phyloP scores from a whole-genome alignment of 2,888 invertebrate genomes.

The Allophyes oxyacanthae region DNA sequence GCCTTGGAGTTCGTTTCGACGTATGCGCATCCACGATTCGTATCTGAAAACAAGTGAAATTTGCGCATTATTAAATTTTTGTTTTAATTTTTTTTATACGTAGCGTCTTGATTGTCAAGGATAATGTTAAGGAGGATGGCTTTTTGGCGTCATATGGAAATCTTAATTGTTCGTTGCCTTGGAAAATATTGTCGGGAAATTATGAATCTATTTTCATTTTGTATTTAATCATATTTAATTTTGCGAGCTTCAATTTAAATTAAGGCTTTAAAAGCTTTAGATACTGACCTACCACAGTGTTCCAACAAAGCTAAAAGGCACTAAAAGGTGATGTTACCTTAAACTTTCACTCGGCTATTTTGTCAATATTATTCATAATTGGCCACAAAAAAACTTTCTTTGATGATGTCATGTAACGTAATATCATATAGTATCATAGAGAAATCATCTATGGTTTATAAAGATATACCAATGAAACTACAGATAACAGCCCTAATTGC shows the following conservation, averaged over 20 bases:
- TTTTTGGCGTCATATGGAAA: background rate
- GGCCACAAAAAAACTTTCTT: slow-evolving; percentile 48
- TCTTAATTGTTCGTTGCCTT: background rate
- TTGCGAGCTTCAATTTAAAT: too few species aligned
- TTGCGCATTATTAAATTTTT: slow-evolving; percentile 25
- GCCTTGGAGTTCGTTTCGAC: slow-evolving; percentile 51
- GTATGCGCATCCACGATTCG: slow-evolving; percentile 46
- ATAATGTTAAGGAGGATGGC: background rate
- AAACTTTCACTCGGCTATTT: slow-evolving; percentile 42
- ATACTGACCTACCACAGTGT: too few species aligned
- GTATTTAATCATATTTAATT: too few species aligned
- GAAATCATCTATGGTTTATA: slow-evolving; percentile 24
- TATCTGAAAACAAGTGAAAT: slow-evolving; percentile 58
- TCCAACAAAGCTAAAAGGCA: background rate
- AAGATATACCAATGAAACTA: slow-evolving; percentile 13
- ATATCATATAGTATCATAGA: slow-evolving; percentile 26
- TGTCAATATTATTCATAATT: slow-evolving; percentile 53
- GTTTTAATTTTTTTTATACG: slow-evolving; percentile 10
- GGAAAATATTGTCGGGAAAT: background rate
- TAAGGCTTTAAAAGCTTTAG: too few species aligned
- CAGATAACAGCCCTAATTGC: slow-evolving; percentile 12
- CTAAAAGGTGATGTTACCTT: slow-evolving; percentile 9
- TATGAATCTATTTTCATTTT: background rate
- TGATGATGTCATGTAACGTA: slow-evolving; percentile 37
- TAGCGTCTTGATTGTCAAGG: slow-evolving; percentile 1